Evolutionary conservation across 2,113 vertebrate genomes (phyloP).

Genomic region (Hystrix cristata): DNA sequence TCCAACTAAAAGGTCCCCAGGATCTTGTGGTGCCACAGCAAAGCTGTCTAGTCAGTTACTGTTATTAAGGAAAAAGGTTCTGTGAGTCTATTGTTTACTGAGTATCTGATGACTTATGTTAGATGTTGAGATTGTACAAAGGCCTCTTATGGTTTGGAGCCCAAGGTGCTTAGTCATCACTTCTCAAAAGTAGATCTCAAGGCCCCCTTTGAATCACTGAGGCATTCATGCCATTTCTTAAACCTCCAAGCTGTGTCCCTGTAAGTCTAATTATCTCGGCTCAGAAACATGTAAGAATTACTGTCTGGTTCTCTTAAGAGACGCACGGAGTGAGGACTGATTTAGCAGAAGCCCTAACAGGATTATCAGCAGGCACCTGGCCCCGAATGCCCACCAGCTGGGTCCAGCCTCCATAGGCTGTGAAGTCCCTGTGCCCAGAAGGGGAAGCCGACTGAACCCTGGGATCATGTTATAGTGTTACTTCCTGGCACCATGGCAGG

Average conservation of each 20-base stretch:
- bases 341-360: neutral
- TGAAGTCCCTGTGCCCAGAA: neutral
- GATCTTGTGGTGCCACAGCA: neutral
- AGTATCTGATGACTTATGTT: neutral
- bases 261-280: conserved; percentile 46
- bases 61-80: neutral
- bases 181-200: neutral
- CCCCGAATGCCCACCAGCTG: conserved; percentile 57
- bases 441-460: conserved; percentile 61
- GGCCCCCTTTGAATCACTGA: conserved; percentile 40
- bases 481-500: conserved; percentile 72
- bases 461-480: conserved; percentile 73
- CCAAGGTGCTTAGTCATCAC: neutral
- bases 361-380: conserved; percentile 28
- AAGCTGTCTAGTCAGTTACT: neutral
- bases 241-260: neutral
- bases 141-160: neutral
- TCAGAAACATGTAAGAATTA: conserved; percentile 36
- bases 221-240: neutral
- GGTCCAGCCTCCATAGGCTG: neutral
- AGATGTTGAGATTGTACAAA: neutral
- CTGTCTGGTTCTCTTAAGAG: conserved; percentile 44
- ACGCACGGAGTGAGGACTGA: neutral
- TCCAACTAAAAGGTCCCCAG: neutral
- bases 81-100: neutral